Evolutionary conservation across 2,797 vertebrate species (phyloP).

Genomic region (Cygnus olor): DNA sequence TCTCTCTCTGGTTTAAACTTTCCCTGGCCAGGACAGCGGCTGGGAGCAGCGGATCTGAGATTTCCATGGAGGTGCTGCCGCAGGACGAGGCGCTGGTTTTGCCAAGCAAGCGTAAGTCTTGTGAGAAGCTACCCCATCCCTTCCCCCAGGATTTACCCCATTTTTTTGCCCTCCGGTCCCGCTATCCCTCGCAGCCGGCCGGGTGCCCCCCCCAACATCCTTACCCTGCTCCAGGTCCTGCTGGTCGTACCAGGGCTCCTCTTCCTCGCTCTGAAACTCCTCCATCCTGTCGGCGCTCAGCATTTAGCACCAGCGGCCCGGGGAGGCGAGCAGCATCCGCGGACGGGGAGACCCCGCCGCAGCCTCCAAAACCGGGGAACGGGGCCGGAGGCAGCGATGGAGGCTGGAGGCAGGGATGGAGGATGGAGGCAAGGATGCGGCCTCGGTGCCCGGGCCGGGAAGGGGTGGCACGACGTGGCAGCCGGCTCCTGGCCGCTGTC

Average conservation of each 20-base stretch:
- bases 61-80: neutral
- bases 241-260: conserved; percentile 97
- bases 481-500: neutral
- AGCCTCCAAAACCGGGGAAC: neutral
- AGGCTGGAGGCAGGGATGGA: neutral
- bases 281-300: conserved; percentile 91
- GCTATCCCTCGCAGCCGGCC: neutral
- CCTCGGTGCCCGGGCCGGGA: conserved; percentile 26
- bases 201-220: neutral
- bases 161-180: neutral
- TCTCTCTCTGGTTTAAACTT: conserved; percentile 17
- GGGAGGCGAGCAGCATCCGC: conserved; percentile 51
- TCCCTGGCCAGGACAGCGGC: neutral
- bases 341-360: neutral
- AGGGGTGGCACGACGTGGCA: conserved; percentile 53
- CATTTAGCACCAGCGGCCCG: conserved; percentile 73
- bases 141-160: neutral
- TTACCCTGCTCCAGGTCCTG: conserved; percentile 97
- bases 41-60: neutral
- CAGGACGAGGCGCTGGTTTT: neutral
- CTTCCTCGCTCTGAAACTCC: conserved; percentile 93
- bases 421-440: conserved; percentile 26
- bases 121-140: neutral
- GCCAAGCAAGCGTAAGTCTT: neutral
- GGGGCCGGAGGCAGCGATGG: neutral